Evolutionary conservation across 2,888 invertebrate species (phyloP).

Genomic region (Oscheius myriophilus): DNA sequence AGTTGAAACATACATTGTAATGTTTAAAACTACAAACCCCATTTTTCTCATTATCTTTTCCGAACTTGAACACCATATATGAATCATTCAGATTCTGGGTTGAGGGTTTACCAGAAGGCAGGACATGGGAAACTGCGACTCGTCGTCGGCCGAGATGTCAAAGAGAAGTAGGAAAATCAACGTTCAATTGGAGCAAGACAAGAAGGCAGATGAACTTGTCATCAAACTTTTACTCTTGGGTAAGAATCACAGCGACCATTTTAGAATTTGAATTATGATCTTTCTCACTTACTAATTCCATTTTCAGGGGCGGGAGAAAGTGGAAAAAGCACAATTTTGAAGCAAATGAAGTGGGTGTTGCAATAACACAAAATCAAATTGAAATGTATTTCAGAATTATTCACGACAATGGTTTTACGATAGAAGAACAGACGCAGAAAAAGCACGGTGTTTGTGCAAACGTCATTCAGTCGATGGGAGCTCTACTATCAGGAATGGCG

Average conservation of each 20-base stretch:
- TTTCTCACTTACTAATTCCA: no score
- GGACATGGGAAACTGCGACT: constrained; percentile 59
- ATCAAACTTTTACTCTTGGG: constrained; percentile 65
- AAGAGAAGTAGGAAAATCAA: constrained; percentile 55
- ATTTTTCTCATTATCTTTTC: no score
- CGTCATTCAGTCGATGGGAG: constrained; percentile 93
- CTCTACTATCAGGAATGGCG: constrained; percentile 55
- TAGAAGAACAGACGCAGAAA: constrained; percentile 99
- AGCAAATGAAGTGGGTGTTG: constrained; percentile 97
- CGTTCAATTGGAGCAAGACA: constrained; percentile 53
- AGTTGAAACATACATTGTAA: no score
- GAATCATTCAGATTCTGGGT: neutral
- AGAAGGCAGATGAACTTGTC: constrained; percentile 57
- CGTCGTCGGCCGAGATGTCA: constrained; percentile 40
- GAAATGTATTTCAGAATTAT: constrained; percentile 86
- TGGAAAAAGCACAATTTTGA: constrained; percentile 98
- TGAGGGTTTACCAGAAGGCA: neutral
- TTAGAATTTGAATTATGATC: no score
- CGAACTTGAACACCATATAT: no score
- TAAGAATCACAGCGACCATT: constrained; percentile 20
- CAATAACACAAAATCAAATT: neutral
- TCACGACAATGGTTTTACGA: constrained; percentile 99
- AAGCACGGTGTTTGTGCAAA: constrained; percentile 99
- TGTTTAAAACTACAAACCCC: no score
- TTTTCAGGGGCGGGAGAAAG: constrained; percentile 95